These are phyloP conservation scores for Hyposoter dolosus DNA, from an alignment of 2,888 invertebrate genomes.

Conservation along the genomic window DNA sequence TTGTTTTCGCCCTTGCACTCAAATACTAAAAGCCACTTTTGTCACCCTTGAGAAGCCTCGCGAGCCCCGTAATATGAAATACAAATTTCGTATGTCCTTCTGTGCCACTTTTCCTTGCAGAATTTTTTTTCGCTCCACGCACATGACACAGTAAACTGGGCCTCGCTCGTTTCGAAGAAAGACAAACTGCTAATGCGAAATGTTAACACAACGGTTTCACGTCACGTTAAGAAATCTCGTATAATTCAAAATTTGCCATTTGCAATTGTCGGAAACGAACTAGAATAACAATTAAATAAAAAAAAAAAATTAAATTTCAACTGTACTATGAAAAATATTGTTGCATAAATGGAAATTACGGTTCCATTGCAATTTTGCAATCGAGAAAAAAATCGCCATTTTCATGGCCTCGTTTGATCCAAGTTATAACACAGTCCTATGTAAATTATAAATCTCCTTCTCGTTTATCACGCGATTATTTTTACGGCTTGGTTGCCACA, in stretches of 20 bases:
- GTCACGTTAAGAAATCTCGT: not conserved
- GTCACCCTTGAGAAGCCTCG: constrained; percentile 41
- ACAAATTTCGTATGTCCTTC: constrained; percentile 57
- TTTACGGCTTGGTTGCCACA: constrained; percentile 55
- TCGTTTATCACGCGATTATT: constrained; percentile 66
- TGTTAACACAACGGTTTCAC: not conserved
- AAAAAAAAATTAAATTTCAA: not conserved
- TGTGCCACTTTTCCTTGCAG: constrained; percentile 32
- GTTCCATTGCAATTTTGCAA: not conserved
- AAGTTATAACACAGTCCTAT: constrained; percentile 29
- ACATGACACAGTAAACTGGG: not conserved
- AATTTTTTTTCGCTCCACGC: constrained; percentile 29
- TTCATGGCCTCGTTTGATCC: constrained; percentile 38
- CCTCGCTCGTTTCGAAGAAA: not conserved
- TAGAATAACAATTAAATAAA: not conserved
- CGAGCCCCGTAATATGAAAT: constrained; percentile 37
- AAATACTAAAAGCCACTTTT: constrained; percentile 8
- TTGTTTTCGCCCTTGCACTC: constrained; percentile 14
- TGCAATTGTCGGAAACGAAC: not conserved
- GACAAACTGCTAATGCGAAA: not conserved
- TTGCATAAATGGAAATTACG: not conserved
- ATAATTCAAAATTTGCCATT: not conserved
- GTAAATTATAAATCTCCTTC: constrained; percentile 29
- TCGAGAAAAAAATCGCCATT: not conserved
- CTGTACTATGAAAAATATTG: not conserved